Conservation (phyloP, 1,140 invertebrate genomes). For the Brachionus asplanchnoidis region DNA sequence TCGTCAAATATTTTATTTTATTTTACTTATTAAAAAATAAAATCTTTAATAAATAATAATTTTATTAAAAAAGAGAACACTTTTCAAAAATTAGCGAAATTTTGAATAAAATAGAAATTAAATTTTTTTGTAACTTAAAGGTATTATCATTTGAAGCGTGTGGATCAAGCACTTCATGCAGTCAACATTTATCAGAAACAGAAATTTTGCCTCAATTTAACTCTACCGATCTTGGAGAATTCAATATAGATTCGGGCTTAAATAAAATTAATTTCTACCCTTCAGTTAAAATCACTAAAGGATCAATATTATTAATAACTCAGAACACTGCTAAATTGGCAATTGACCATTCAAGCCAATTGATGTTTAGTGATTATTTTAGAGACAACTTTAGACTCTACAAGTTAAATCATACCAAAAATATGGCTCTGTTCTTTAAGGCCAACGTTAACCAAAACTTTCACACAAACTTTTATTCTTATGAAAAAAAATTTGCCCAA, state of each 20-base stretch:
- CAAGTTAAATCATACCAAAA: neutral
- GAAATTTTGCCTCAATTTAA: neutral
- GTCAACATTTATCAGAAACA: neutral
- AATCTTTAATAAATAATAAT: too few relatives aligned
- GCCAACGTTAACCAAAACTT: neutral
- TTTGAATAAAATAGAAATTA: neutral
- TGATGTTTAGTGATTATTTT: neutral
- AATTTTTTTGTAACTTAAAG: neutral
- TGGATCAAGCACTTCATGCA: neutral
- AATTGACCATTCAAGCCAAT: neutral
- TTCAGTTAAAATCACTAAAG: neutral
- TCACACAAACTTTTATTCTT: neutral
- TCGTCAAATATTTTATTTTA: too few relatives aligned
- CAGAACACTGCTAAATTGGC: neutral
- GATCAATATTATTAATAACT: neutral
- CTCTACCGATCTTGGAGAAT: neutral
- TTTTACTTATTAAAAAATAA: too few relatives aligned
- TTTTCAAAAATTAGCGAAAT: too few relatives aligned
- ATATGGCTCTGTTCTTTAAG: neutral
- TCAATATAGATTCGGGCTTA: neutral
- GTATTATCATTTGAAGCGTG: neutral
- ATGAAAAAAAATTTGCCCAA: neutral
- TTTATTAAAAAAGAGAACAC: too few relatives aligned
- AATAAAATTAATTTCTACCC: neutral
- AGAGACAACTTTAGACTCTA: neutral